These are phyloP conservation scores for Clarias macrocephalus DNA, from an alignment of 2,113 vertebrate genomes.

Conservation along the genomic window DNA sequence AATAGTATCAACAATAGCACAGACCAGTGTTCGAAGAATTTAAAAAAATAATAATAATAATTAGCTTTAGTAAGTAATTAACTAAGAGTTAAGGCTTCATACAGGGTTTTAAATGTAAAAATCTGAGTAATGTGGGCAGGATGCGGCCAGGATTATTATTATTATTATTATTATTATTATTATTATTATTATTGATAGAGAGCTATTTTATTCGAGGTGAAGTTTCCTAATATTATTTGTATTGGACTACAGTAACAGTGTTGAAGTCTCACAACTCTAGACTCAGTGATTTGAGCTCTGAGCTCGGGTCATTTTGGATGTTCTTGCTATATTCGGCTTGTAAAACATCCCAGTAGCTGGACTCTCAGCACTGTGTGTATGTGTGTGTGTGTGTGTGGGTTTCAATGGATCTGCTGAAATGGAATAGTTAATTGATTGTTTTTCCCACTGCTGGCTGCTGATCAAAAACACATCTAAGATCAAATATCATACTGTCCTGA, in stretches of 20 bases:
- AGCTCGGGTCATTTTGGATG: not conserved
- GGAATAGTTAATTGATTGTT: not conserved
- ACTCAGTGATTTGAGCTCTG: not conserved
- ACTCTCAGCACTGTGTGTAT: not conserved
- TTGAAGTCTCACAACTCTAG: not conserved
- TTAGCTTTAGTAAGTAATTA: too few species aligned
- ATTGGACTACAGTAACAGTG: not conserved
- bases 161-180: not conserved
- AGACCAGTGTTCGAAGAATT: too few species aligned
- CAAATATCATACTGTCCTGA: not conserved
- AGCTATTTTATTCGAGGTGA: not conserved
- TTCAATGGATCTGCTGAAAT: not conserved
- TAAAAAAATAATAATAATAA: too few species aligned
- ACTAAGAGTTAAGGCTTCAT: too few species aligned
- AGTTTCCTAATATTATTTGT: not conserved
- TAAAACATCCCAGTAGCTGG: not conserved
- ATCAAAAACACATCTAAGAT: too few species aligned
- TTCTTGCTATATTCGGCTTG: not conserved
- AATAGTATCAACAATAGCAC: too few species aligned
- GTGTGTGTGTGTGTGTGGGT: not conserved
- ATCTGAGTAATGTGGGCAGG: too few species aligned
- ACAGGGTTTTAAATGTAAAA: too few species aligned
- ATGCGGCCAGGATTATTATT: not conserved
- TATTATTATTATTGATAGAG: not conserved
- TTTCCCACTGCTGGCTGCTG: too few species aligned